Evolutionary conservation across 2,888 invertebrate genomes (phyloP).

Genomic region (Epirrita christyi): DNA sequence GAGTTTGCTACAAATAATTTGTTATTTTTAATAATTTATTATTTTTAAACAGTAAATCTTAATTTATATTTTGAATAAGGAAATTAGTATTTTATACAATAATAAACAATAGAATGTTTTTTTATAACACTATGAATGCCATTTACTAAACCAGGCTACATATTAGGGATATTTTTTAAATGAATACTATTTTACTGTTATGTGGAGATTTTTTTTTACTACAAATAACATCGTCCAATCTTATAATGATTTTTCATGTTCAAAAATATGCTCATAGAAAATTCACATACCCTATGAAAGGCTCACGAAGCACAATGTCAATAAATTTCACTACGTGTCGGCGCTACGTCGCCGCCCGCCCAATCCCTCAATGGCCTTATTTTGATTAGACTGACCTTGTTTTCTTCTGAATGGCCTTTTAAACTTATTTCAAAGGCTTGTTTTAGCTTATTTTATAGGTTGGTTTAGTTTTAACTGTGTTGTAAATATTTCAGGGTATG

Average conservation of each 20-base stretch:
- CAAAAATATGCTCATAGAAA: neutral
- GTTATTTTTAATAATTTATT: too few relatives aligned
- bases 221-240: neutral
- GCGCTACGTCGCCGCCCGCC: constrained; percentile 24
- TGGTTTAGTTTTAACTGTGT: neutral
- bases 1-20: too few relatives aligned
- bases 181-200: too few relatives aligned
- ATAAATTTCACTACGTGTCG: constrained; percentile 12
- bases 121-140: too few relatives aligned
- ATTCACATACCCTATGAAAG: constrained; percentile 5
- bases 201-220: too few relatives aligned
- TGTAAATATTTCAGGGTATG: neutral
- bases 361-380: constrained; percentile 19
- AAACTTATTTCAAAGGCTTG: neutral
- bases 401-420: constrained; percentile 2
- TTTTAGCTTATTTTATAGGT: neutral
- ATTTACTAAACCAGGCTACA: too few relatives aligned
- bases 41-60: too few relatives aligned
- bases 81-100: neutral
- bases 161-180: too few relatives aligned
- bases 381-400: constrained; percentile 11
- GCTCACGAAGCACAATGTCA: constrained; percentile 12
- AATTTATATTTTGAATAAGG: too few relatives aligned
- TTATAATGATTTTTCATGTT: neutral
- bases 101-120: neutral